Percentiles rank a stretch among this genome's conserved stretches.
phyloP scores from a whole-genome alignment of 1,140 invertebrate species.

The Wasmannia auropunctata region DNA sequence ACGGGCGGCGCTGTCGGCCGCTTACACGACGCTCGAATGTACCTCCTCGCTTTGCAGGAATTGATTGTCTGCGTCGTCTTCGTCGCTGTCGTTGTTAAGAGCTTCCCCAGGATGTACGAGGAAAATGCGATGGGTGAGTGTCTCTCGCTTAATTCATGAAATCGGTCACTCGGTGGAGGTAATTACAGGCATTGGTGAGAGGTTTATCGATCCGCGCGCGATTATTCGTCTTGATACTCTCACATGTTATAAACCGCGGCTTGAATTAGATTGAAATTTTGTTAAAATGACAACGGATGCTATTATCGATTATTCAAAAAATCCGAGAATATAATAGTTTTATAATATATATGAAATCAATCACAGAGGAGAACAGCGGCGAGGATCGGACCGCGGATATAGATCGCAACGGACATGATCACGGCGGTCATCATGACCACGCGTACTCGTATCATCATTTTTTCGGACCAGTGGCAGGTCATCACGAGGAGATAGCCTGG shows the following conservation, averaged over 20 bases:
- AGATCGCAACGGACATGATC: background rate
- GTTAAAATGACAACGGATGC: background rate
- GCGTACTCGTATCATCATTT: conserved; percentile 77
- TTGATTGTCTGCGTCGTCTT: conserved; percentile 38
- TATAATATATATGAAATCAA: background rate
- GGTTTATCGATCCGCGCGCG: background rate
- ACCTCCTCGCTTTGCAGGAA: conserved; percentile 48
- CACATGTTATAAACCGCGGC: background rate
- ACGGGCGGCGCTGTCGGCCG: background rate
- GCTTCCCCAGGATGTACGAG: conserved; percentile 18
- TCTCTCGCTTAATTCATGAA: conserved; percentile 36
- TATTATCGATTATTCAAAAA: background rate
- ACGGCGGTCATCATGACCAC: conserved; percentile 48
- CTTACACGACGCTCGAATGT: conserved; percentile 29
- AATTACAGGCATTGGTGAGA: conserved; percentile 13
- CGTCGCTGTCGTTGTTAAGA: conserved; percentile 34
- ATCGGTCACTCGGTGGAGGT: background rate
- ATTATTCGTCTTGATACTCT: background rate
- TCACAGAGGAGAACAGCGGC: background rate
- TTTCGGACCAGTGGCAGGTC: conserved; percentile 69
- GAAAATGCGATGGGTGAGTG: conserved; percentile 48
- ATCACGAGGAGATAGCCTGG: conserved; percentile 70
- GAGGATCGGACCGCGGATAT: background rate
- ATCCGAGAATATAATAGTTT: background rate
- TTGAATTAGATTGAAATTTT: background rate